Conservation (phyloP, 1,140 invertebrate species). For the Drosophila suzukii region DNA sequence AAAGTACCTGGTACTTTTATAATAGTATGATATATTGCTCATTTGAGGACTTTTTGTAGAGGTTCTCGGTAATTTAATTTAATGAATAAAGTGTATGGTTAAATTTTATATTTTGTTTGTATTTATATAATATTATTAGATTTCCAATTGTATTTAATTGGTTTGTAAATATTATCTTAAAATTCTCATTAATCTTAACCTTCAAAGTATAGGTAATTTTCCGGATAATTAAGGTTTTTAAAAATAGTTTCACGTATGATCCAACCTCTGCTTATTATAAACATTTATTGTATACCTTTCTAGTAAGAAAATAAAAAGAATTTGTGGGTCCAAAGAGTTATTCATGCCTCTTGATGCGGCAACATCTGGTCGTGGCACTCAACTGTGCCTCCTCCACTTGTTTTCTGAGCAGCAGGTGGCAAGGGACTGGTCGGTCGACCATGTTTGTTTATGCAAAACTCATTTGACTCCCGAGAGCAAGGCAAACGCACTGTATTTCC, state of each 20-base stretch:
- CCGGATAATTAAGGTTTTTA: too few relatives aligned
- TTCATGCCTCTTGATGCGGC: background rate
- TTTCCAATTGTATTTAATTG: too few relatives aligned
- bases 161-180: too few relatives aligned
- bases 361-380: slow-evolving; percentile 1
- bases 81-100: too few relatives aligned
- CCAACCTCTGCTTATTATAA: too few relatives aligned
- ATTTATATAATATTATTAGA: too few relatives aligned
- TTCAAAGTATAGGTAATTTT: too few relatives aligned
- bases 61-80: too few relatives aligned
- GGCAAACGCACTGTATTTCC: slow-evolving; percentile 61
- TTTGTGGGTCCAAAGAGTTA: background rate
- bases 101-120: too few relatives aligned
- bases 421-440: slow-evolving; percentile 1
- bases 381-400: slow-evolving; percentile 1
- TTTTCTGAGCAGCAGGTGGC: slow-evolving; percentile 6
- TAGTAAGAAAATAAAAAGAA: background rate
- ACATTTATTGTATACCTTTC: too few relatives aligned
- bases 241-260: too few relatives aligned
- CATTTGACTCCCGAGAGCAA: slow-evolving; percentile 60
- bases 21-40: background rate
- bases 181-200: too few relatives aligned
- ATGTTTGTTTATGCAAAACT: slow-evolving; percentile 73
- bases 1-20: background rate
- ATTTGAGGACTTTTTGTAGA: background rate